phyloP scores from a whole-genome alignment of 2,888 invertebrate genomes.

The Orthosia cruda region DNA sequence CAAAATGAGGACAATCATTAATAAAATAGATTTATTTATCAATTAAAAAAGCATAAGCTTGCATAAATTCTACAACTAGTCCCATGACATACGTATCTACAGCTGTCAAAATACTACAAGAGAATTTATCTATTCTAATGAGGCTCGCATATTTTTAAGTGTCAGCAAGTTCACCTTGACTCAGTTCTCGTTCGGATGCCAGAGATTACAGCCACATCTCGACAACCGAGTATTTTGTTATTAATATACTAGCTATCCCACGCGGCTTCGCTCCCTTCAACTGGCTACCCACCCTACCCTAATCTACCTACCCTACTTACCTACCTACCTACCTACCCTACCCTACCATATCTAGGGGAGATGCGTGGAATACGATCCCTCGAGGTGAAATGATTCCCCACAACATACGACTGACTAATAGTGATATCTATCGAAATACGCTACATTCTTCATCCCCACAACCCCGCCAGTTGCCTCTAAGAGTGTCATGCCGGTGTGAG shows the following conservation, averaged over 20 bases:
- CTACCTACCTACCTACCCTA: no score
- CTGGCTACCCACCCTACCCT: no score
- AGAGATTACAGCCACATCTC: slow-evolving; percentile 15
- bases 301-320: no score
- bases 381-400: no score
- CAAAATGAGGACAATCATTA: neutral
- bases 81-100: slow-evolving; percentile 28
- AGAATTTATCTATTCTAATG: slow-evolving; percentile 37
- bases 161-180: slow-evolving; percentile 52
- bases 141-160: slow-evolving; percentile 37
- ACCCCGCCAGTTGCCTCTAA: no score
- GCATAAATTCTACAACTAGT: slow-evolving; percentile 28
- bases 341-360: no score
- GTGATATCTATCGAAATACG: no score
- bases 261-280: no score
- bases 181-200: slow-evolving; percentile 46
- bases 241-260: slow-evolving; percentile 56
- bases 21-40: neutral
- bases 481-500: no score
- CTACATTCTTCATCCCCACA: no score
- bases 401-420: no score
- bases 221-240: slow-evolving; percentile 25
- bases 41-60: slow-evolving; percentile 35
- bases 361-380: no score
- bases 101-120: slow-evolving; percentile 42